phyloP scores from a whole-genome alignment of 2,113 vertebrate genomes.

The Prunella himalayana region DNA sequence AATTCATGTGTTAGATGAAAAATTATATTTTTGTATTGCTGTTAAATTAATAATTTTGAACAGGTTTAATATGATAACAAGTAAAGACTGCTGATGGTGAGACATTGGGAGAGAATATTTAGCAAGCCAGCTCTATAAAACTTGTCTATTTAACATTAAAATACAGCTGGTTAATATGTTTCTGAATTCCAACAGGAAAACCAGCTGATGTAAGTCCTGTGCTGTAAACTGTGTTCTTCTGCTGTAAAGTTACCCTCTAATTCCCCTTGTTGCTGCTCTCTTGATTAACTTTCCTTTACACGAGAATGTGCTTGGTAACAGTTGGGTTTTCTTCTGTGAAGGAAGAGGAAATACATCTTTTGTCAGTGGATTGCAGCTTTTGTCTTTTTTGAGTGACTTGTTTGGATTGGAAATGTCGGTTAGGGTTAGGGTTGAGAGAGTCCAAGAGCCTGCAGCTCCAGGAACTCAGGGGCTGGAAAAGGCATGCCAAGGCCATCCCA shows the following conservation, averaged over 20 bases:
- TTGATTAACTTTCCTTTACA: background rate
- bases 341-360: background rate
- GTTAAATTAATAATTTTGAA: background rate
- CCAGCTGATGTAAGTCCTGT: background rate
- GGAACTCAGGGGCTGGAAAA: background rate
- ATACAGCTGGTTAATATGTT: background rate
- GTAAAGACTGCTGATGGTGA: background rate
- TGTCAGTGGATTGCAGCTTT: background rate
- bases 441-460: background rate
- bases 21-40: background rate
- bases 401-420: background rate
- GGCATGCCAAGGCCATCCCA: fast-evolving
- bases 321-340: background rate
- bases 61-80: background rate
- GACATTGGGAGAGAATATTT: background rate
- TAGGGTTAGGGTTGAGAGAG: background rate
- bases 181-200: background rate
- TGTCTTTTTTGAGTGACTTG: background rate
- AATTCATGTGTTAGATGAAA: background rate
- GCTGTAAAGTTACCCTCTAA: background rate
- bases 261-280: background rate
- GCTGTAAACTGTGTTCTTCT: background rate
- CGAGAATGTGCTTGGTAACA: background rate
- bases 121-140: background rate
- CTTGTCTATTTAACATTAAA: background rate